Conservation (phyloP, 2,888 invertebrate species). For the Sipha maydis region DNA sequence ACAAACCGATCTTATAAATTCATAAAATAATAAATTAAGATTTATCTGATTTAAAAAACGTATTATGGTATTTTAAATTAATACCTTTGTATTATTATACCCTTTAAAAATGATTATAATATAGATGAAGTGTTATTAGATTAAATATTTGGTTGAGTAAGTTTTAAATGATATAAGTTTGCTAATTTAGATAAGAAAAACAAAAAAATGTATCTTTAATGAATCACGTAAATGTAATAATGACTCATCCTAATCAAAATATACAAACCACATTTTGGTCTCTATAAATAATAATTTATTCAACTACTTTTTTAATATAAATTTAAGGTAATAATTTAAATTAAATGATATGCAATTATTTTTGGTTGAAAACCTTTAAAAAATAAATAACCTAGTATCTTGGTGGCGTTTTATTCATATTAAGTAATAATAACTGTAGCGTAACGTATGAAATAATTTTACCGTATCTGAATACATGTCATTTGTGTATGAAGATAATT, state of each 20-base stretch:
- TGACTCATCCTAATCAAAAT: conserved; percentile 30
- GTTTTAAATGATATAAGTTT: conserved; percentile 42
- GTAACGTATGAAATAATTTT: no score
- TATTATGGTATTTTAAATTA: conserved; percentile 11
- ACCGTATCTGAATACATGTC: no score
- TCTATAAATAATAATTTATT: conserved; percentile 1
- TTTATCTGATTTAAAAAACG: conserved; percentile 30
- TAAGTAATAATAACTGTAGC: not conserved
- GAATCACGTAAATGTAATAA: conserved; percentile 46
- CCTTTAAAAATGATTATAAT: conserved; percentile 17
- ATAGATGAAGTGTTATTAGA: conserved; percentile 23
- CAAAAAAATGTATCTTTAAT: conserved; percentile 18
- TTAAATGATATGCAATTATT: not conserved
- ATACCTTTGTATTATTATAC: conserved; percentile 1
- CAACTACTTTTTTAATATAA: not conserved
- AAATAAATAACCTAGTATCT: not conserved
- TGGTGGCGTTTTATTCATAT: not conserved
- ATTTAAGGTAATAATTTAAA: not conserved
- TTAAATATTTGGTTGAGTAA: conserved; percentile 25
- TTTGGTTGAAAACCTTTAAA: not conserved
- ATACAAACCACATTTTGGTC: conserved; percentile 6
- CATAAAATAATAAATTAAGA: conserved; percentile 20
- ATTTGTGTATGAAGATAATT: no score
- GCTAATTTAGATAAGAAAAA: conserved; percentile 43
- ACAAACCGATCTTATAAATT: not conserved